Evolutionary conservation across 2,113 vertebrate species (phyloP), one percentile per base, ranked within the genome.

Genomic region (Heteronetta atricapilla): DNA sequence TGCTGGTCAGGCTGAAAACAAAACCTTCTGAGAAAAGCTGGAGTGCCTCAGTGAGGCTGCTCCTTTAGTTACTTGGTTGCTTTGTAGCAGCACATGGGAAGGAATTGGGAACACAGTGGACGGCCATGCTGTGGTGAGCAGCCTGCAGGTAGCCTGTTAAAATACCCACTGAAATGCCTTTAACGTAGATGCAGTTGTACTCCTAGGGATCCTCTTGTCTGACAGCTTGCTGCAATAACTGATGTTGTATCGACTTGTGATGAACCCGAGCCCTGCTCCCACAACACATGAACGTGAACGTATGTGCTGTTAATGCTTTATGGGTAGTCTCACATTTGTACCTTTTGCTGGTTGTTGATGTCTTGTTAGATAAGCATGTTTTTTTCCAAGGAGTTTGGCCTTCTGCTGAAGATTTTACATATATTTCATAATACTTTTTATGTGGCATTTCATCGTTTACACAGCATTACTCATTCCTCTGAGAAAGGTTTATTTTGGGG

Each of bases 61-160:
- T n/a, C 1, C 0, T 33, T 6, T 8, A 74, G 40, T 36, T 81
- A 11, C 0, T 0, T 14, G 31, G 33, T 44, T 52, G 38, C 58
- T 88, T 64, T 82, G 55, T 67, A 81, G 26, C 36, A 38, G 31
- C 38, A 13, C 19, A 36, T 50, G 40, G 40, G 75, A 73, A 28
- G n/a, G 33, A 55, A 67, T 81, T 82, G 52, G 62, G 42, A 64
- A 20, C 4, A 34, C 38, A 72, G 29, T 44, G 19, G 40, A 21
- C 22, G 25, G 46, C 46, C 8, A 6, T 52, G 56, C n/a, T 64
- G 48, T 56, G 77, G 48, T 25, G 68, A 81, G 34, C 21, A 70
- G 13, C 19, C 8, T 72, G 38, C 16, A 29, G 13, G 31, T 14
- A 29, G 13, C 22, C 73, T 50, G 11, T 87, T 78, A 1, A 33